Evolutionary conservation across 2,797 vertebrate genomes (phyloP).

Genomic region (Euphonia xanthogaster): DNA sequence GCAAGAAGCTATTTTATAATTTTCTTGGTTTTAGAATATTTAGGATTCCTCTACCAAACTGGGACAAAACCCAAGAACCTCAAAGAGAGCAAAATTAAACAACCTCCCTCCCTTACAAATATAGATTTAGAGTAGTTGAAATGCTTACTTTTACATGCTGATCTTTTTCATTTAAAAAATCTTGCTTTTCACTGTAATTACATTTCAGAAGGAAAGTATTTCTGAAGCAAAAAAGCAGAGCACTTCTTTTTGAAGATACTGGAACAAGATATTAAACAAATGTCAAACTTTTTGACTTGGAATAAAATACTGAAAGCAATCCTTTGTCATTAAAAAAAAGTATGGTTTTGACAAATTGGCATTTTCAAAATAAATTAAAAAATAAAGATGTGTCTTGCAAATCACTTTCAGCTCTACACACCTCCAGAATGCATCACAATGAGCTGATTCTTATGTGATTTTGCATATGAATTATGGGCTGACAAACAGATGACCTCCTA

Average conservation of each 20-base stretch:
- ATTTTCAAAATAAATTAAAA: not conserved
- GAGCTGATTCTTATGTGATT: not conserved
- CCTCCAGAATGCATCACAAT: not conserved
- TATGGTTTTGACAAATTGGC: not conserved
- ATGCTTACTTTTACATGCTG: not conserved
- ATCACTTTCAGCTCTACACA: not conserved
- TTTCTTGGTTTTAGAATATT: not conserved
- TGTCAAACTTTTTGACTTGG: not conserved
- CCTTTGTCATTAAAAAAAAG: not conserved
- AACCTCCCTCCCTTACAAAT: rapidly evolving
- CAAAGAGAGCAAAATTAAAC: not conserved
- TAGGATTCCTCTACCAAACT: not conserved
- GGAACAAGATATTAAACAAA: constrained; percentile 6
- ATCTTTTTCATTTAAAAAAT: not conserved
- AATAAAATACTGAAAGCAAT: not conserved
- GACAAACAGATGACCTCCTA: not conserved
- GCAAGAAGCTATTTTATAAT: not conserved
- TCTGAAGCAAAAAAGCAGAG: not conserved
- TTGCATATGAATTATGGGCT: not conserved
- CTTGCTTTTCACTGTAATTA: not conserved
- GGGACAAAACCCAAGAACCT: not conserved
- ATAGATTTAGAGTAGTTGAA: not conserved
- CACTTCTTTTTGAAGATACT: not conserved
- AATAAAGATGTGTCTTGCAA: not conserved
- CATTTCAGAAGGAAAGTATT: not conserved